These are phyloP conservation scores for Elephantulus edwardii DNA, from an alignment of 2,113 vertebrate genomes.

Conservation along the genomic window DNA sequence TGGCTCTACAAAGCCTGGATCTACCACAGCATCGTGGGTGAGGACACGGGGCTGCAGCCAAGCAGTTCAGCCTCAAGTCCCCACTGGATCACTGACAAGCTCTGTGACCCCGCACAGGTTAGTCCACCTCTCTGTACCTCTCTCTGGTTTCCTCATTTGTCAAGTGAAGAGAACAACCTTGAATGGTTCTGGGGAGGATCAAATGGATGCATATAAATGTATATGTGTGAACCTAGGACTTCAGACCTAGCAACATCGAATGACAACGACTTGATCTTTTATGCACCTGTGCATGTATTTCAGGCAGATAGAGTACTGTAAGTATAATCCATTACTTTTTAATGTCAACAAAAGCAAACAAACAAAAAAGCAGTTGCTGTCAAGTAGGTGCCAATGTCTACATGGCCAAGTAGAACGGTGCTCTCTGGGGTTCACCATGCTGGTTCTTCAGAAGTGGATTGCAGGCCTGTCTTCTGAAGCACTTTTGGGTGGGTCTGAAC, in stretches of 20 bases:
- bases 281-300: neutral
- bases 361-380: neutral
- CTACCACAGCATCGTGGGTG: rapidly evolving
- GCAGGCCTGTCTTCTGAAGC: neutral
- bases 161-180: neutral
- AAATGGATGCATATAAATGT: neutral
- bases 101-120: neutral
- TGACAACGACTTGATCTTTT: neutral
- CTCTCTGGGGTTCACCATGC: neutral
- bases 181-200: neutral
- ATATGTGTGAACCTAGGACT: neutral
- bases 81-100: neutral
- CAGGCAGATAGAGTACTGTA: neutral
- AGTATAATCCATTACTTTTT: neutral
- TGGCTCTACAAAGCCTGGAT: neutral
- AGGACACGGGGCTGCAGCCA: neutral
- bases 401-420: too few relatives aligned
- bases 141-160: neutral
- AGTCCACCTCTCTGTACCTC: neutral
- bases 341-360: neutral
- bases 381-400: neutral
- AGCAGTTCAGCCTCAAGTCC: neutral
- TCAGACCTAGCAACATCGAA: neutral
- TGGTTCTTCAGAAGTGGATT: neutral
- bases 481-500: neutral